Conservation (phyloP, 2,888 invertebrate genomes). For the Volucella inanis region DNA sequence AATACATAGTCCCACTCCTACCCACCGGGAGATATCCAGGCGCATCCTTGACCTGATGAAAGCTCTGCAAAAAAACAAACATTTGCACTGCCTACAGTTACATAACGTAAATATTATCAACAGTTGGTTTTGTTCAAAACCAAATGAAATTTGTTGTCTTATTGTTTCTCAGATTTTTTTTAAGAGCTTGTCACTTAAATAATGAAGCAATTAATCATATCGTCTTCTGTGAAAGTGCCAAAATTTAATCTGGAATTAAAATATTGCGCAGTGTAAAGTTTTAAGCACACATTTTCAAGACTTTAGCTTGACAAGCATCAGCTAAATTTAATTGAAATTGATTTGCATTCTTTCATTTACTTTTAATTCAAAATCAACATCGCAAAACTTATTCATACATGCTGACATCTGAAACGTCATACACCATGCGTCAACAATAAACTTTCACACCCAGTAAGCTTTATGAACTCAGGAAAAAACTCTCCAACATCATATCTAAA, state of each 20-base stretch:
- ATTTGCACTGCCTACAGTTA: not conserved
- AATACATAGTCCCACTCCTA: not conserved
- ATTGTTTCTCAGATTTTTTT: not conserved
- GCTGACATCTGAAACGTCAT: conserved; percentile 6
- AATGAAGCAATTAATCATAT: too few relatives aligned
- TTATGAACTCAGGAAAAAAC: not conserved
- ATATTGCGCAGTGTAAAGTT: conserved; percentile 2
- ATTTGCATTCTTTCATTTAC: not conserved
- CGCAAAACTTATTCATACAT: not conserved
- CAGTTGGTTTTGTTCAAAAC: not conserved
- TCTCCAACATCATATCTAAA: conserved; percentile 51
- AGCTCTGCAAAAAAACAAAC: not conserved
- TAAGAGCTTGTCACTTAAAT: not conserved
- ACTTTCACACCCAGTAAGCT: not conserved
- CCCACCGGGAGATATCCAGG: not conserved
- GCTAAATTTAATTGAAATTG: not conserved
- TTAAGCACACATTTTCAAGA: not conserved
- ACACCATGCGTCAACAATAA: conserved; percentile 8
- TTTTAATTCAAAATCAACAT: not conserved
- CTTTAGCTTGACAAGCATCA: too few relatives aligned
- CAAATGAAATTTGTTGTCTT: not conserved
- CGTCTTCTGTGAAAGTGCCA: too few relatives aligned
- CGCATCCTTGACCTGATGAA: conserved; percentile 21
- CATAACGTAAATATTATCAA: conserved; percentile 2
- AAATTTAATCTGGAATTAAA: not conserved